Percentiles rank a stretch among this genome's conserved stretches.
phyloP scores from a whole-genome alignment of 2,888 invertebrate genomes.

The Sarcophaga subvicina region DNA sequence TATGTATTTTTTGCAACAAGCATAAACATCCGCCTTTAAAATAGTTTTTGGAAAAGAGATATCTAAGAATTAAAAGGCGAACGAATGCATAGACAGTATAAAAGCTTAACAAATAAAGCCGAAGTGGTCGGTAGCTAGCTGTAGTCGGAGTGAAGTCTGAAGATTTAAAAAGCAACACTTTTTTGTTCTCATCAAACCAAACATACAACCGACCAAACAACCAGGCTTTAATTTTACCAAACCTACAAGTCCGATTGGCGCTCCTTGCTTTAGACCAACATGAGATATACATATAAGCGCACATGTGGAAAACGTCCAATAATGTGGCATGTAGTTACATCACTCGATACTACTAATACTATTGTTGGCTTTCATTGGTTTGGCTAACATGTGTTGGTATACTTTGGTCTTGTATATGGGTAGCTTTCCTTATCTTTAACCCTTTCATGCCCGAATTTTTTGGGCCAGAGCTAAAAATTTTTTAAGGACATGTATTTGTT shows the following conservation, averaged over 20 bases:
- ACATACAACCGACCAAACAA: slow-evolving; percentile 36
- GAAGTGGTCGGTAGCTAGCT: too few species aligned
- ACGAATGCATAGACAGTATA: too few species aligned
- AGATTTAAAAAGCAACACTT: too few species aligned
- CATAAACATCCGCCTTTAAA: slow-evolving; percentile 48
- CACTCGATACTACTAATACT: slow-evolving; percentile 33
- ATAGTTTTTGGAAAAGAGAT: too few species aligned
- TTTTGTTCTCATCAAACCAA: slow-evolving; percentile 55
- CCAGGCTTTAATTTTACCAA: not conserved
- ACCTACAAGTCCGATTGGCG: slow-evolving; percentile 65
- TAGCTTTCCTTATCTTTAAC: slow-evolving; percentile 42
- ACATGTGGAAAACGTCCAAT: slow-evolving; percentile 20
- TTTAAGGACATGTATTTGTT: too few species aligned
- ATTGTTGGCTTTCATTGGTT: not conserved
- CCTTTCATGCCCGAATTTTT: too few species aligned
- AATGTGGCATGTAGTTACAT: slow-evolving; percentile 65
- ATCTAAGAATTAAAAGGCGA: too few species aligned
- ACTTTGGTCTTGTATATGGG: slow-evolving; percentile 5
- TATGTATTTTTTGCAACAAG: slow-evolving; percentile 35
- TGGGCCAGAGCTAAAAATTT: too few species aligned
- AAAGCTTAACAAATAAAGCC: too few species aligned
- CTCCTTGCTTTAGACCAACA: slow-evolving; percentile 43
- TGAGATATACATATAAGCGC: slow-evolving; percentile 1
- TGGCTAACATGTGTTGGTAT: not conserved
- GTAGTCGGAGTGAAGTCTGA: too few species aligned